Conservation (phyloP, 2,797 vertebrate genomes). For the Erethizon dorsatum region DNA sequence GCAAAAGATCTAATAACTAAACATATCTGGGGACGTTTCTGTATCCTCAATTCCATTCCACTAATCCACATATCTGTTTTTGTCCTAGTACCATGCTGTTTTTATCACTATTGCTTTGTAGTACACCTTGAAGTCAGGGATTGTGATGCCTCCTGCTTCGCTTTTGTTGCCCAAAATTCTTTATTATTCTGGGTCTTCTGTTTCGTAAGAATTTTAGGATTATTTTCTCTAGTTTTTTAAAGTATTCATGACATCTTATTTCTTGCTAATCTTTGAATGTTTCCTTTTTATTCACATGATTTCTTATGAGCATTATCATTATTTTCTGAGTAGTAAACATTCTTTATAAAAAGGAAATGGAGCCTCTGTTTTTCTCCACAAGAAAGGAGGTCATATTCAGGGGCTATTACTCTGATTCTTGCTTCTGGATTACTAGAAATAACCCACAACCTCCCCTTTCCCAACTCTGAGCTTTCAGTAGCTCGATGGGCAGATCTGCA, state of each 20-base stretch:
- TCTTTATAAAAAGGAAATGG: background rate
- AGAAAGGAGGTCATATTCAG: background rate
- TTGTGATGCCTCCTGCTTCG: background rate
- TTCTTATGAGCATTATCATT: conserved; percentile 25
- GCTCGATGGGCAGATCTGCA: background rate
- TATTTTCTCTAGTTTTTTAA: background rate
- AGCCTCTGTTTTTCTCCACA: background rate
- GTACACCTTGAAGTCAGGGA: background rate
- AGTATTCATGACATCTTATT: background rate
- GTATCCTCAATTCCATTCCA: background rate
- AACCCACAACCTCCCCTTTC: background rate
- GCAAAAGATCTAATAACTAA: background rate
- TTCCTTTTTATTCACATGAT: background rate
- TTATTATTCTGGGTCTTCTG: background rate
- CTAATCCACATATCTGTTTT: background rate
- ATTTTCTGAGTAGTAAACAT: conserved; percentile 58
- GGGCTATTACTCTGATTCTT: background rate
- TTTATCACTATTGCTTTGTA: background rate
- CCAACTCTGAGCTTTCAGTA: background rate
- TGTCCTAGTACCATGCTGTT: background rate
- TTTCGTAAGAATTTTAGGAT: background rate
- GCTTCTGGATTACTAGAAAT: background rate
- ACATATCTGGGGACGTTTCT: background rate
- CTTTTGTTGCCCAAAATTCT: background rate
- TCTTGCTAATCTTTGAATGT: background rate